Evolutionary conservation across 2,888 invertebrate species (phyloP).

Genomic region (Lymantria monacha): DNA sequence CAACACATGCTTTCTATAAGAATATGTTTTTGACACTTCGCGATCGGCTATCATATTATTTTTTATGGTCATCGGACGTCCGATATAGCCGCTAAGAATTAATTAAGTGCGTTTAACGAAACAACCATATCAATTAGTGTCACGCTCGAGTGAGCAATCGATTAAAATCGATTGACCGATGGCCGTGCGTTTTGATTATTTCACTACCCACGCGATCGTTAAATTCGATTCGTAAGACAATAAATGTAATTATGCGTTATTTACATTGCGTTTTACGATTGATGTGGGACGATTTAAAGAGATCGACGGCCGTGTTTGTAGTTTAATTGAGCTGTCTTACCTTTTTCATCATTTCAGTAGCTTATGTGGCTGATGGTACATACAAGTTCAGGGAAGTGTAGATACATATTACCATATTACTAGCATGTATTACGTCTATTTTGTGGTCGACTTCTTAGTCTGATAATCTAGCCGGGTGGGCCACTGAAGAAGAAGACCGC

Average conservation of each 20-base stretch:
- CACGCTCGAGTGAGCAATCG: slow-evolving; percentile 49
- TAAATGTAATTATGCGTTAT: slow-evolving; percentile 43
- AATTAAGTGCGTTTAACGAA: slow-evolving; percentile 60
- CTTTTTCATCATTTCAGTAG: slow-evolving; percentile 15
- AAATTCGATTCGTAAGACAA: slow-evolving; percentile 39
- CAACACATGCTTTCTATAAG: slow-evolving; percentile 31
- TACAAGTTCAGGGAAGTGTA: too few species aligned
- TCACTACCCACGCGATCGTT: slow-evolving; percentile 51
- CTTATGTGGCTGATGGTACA: too few species aligned
- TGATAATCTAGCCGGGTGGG: too few species aligned
- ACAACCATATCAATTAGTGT: slow-evolving; percentile 65
- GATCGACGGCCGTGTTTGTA: slow-evolving; percentile 12
- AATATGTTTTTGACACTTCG: slow-evolving; percentile 55
- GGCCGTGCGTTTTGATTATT: slow-evolving; percentile 39
- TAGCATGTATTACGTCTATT: too few species aligned
- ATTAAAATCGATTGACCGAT: slow-evolving; percentile 56
- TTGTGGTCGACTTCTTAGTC: too few species aligned
- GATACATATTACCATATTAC: too few species aligned
- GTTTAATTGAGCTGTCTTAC: slow-evolving; percentile 27
- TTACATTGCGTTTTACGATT: slow-evolving; percentile 31
- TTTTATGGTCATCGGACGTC: slow-evolving; percentile 48
- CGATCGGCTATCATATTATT: slow-evolving; percentile 41
- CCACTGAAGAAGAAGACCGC: too few species aligned
- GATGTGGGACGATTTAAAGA: slow-evolving; percentile 17
- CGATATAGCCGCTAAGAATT: slow-evolving; percentile 51